Evolutionary conservation across 2,888 invertebrate species (phyloP).

Genomic region (Amiota mariae): DNA sequence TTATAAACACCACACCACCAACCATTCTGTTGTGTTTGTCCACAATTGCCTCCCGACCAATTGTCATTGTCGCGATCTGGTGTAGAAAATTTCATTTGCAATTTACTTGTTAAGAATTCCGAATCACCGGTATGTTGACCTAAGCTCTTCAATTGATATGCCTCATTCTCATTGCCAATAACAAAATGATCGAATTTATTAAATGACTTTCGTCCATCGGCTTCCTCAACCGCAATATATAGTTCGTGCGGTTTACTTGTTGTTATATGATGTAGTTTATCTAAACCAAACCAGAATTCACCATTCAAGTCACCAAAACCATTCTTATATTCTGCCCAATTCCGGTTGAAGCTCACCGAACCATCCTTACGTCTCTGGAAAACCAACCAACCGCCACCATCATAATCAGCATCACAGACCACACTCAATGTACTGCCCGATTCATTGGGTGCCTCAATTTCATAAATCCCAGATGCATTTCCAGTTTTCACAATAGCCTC

Average conservation of each 20-base stretch:
- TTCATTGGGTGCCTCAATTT: background rate
- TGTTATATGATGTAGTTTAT: constrained; percentile 76
- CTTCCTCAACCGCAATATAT: constrained; percentile 78
- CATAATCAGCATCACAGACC: constrained; percentile 71
- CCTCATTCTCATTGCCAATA: constrained; percentile 79
- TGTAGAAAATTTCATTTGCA: constrained; percentile 80
- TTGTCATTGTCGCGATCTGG: constrained; percentile 78
- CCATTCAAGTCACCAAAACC: constrained; percentile 81
- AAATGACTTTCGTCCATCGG: constrained; percentile 75
- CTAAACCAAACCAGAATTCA: constrained; percentile 81
- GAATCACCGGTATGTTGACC: constrained; percentile 78
- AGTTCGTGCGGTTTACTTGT: constrained; percentile 74
- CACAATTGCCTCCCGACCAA: constrained; percentile 80
- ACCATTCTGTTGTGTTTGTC: constrained; percentile 78
- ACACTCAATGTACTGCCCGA: constrained; percentile 76
- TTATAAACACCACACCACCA: constrained; percentile 77
- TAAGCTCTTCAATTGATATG: constrained; percentile 78
- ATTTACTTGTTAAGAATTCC: constrained; percentile 80
- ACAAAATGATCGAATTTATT: constrained; percentile 79
- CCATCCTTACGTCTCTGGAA: constrained; percentile 80
- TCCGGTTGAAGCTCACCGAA: constrained; percentile 78
- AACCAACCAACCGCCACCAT: constrained; percentile 81
- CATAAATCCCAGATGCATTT: background rate
- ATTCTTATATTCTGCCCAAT: constrained; percentile 78
- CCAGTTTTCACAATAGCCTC: background rate